Percentiles rank a stretch among this genome's conserved stretches.
Conservation (phyloP, 2,113 vertebrate species). For the Trematomus loennbergii region DNA sequence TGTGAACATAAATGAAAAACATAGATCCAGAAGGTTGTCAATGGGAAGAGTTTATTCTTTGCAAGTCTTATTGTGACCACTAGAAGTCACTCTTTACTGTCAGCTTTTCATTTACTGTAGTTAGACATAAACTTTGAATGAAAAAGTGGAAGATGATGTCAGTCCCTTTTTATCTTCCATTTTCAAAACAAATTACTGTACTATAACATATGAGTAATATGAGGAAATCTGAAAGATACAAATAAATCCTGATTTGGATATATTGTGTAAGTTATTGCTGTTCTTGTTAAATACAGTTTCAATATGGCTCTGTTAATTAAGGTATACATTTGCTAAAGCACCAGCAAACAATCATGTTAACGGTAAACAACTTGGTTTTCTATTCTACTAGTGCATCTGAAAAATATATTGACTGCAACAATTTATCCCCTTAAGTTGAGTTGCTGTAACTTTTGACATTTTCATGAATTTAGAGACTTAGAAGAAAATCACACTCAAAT, state of each 20-base stretch:
- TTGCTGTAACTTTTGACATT: neutral
- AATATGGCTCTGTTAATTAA: neutral
- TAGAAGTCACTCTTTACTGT: neutral
- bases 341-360: neutral
- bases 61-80: neutral
- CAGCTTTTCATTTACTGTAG: neutral
- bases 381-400: neutral
- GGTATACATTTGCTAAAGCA: neutral
- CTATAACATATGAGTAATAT: no score
- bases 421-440: neutral
- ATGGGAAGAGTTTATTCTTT: neutral
- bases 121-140: neutral
- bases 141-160: neutral
- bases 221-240: neutral
- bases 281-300: neutral
- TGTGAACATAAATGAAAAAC: no score
- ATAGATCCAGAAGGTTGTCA: no score
- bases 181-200: neutral
- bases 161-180: neutral
- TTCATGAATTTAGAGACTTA: neutral
- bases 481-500: neutral
- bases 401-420: neutral
- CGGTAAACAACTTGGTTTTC: neutral
- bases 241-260: neutral
- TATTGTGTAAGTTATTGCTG: neutral